Percentiles rank a stretch among this genome's conserved stretches.
phyloP scores from a whole-genome alignment of 2,888 invertebrate genomes.

The Eupithecia pulchellata region DNA sequence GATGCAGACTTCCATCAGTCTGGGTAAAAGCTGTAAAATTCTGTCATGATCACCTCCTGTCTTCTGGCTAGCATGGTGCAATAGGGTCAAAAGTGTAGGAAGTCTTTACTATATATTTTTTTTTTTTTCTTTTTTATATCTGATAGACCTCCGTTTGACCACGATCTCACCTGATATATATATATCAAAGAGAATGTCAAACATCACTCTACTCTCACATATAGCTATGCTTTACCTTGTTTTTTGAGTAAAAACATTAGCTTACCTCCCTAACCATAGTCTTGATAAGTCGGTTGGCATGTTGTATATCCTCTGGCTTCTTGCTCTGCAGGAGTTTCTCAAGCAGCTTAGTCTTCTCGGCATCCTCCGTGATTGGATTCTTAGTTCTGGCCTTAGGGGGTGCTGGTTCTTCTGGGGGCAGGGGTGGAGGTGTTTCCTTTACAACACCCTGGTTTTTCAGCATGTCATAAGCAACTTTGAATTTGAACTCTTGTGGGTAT shows the following conservation, averaged over 20 bases:
- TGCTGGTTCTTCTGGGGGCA: conserved; percentile 71
- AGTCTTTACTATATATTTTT: no score
- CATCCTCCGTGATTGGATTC: conserved; percentile 86
- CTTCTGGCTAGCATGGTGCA: no score
- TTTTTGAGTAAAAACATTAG: conserved; percentile 29
- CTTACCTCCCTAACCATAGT: conserved; percentile 96
- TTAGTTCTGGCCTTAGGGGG: conserved; percentile 58
- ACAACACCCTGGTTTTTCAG: conserved; percentile 96
- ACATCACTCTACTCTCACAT: no score
- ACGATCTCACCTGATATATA: no score
- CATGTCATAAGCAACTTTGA: conserved; percentile 97
- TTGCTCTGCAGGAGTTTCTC: conserved; percentile 96
- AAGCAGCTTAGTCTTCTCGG: conserved; percentile 93
- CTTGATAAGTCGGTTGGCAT: conserved; percentile 98
- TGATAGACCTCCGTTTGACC: no score
- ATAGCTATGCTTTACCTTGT: no score
- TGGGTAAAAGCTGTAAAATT: no score
- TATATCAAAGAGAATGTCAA: no score
- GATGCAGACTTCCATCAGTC: no score
- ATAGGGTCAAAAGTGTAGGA: no score
- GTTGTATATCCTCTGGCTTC: conserved; percentile 96
- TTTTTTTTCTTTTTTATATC: no score
- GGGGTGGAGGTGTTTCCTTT: conserved; percentile 84
- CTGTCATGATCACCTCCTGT: no score
- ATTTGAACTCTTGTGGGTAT: conserved; percentile 93